Percentiles rank a stretch among this genome's conserved stretches.
Conservation (phyloP, 2,113 vertebrate species). For the Labeo rohita region DNA sequence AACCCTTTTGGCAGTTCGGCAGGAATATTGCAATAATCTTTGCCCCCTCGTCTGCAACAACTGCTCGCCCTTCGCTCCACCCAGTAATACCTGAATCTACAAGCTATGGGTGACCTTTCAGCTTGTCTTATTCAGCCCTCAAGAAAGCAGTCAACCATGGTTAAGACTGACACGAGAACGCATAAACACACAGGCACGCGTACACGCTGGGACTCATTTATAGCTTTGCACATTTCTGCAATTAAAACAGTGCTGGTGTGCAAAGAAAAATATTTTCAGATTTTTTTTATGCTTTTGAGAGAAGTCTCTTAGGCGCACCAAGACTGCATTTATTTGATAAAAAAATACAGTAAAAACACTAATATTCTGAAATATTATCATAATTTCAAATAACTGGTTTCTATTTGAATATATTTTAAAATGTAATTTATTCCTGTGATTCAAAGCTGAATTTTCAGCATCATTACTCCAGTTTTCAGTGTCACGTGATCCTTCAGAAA, state of each 20-base stretch:
- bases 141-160: constrained; percentile 18
- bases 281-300: not conserved
- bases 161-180: constrained; percentile 13
- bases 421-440: not conserved
- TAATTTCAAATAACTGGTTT: no score
- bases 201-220: not conserved
- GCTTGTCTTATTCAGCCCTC: constrained; percentile 20
- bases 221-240: not conserved
- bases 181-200: not conserved
- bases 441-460: not conserved
- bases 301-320: not conserved
- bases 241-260: not conserved
- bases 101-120: constrained; percentile 32
- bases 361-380: no score
- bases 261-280: not conserved
- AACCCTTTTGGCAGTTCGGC: constrained; percentile 36
- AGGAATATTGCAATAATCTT: constrained; percentile 32
- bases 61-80: constrained; percentile 10
- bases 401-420: no score
- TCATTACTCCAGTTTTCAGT: not conserved
- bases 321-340: not conserved
- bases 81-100: constrained; percentile 22
- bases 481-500: not conserved
- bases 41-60: constrained; percentile 15
- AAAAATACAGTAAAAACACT: no score